Percentiles rank a stretch among this genome's conserved stretches.
These are phyloP conservation scores for Tiliacea aurago DNA, from an alignment of 2,888 invertebrate genomes.

Conservation along the genomic window DNA sequence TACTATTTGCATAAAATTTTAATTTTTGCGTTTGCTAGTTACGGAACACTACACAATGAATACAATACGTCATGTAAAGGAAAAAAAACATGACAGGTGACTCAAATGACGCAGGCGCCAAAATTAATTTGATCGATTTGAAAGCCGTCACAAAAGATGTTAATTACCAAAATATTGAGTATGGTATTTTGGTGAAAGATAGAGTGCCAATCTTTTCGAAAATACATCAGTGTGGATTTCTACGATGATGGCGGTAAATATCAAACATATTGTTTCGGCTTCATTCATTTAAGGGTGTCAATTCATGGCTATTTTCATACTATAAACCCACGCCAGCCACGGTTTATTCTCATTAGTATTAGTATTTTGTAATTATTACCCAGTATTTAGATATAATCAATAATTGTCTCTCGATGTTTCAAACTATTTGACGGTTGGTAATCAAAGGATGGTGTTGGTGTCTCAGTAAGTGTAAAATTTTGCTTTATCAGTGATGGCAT, in stretches of 20 bases:
- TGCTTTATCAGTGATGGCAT: too few species aligned
- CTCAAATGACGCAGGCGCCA: slow-evolving; percentile 20
- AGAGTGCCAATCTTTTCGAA: background rate
- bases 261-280: background rate
- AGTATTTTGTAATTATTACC: too few species aligned
- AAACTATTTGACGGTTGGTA: too few species aligned
- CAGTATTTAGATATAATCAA: too few species aligned
- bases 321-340: too few species aligned
- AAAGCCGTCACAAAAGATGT: background rate
- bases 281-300: too few species aligned
- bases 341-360: too few species aligned
- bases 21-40: background rate
- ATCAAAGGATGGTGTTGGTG: too few species aligned
- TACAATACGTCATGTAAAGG: slow-evolving; percentile 6
- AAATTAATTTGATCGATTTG: slow-evolving; percentile 16
- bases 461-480: too few species aligned
- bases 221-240: background rate
- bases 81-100: background rate
- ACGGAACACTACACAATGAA: background rate
- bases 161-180: background rate
- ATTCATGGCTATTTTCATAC: background rate
- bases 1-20: background rate
- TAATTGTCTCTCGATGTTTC: too few species aligned
- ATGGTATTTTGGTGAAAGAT: background rate
- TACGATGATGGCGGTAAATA: slow-evolving; percentile 28